phyloP scores from a whole-genome alignment of 2,888 invertebrate species.

The Cartodere bifasciata region DNA sequence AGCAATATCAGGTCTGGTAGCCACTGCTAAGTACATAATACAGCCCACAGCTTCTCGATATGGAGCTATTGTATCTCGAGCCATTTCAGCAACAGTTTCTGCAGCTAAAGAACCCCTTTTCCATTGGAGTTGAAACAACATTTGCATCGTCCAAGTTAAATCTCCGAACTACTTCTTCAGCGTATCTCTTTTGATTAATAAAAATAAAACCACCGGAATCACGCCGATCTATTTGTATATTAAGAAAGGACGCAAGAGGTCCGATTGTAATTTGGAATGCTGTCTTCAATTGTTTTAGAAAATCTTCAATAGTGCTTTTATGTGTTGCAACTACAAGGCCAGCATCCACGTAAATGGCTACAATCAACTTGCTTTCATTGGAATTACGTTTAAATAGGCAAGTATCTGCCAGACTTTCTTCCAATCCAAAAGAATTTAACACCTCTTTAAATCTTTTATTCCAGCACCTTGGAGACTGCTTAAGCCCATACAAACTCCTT shows the following conservation, averaged over 20 bases:
- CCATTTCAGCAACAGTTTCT: constrained; percentile 5
- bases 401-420: constrained; percentile 16
- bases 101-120: constrained; percentile 10
- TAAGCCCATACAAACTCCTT: constrained; percentile 27
- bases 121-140: constrained; percentile 15
- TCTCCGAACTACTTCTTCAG: constrained; percentile 9
- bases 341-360: constrained; percentile 24
- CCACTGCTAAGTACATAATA: constrained; percentile 14
- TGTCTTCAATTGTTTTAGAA: constrained; percentile 13
- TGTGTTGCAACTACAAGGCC: constrained; percentile 17
- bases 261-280: constrained; percentile 9
- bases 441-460: constrained; percentile 20
- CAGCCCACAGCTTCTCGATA: constrained; percentile 15
- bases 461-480: constrained; percentile 27
- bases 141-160: constrained; percentile 17
- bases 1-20: constrained; percentile 15
- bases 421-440: constrained; percentile 14
- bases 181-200: constrained; percentile 12
- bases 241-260: constrained; percentile 8
- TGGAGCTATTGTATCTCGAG: constrained; percentile 8
- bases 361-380: constrained; percentile 14
- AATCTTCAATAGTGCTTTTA: constrained; percentile 10
- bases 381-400: constrained; percentile 19
- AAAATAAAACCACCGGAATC: constrained; percentile 12
- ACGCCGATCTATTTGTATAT: constrained; percentile 15